Conservation (phyloP, 2,113 vertebrate species). For the Clinocottus analis region DNA sequence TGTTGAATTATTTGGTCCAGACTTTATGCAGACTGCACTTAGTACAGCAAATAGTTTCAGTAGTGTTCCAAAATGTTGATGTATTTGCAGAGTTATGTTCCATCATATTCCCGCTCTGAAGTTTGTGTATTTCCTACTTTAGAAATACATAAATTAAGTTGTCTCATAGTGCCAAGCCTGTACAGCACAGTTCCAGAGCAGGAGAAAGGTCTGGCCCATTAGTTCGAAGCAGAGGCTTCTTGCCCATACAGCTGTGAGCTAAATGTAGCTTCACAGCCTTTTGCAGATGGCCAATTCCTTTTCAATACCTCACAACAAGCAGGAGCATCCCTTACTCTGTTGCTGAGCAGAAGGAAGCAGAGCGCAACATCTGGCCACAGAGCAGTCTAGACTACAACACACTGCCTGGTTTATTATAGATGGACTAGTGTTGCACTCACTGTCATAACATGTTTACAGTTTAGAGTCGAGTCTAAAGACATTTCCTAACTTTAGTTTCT, state of each 20-base stretch:
- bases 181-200: neutral
- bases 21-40: neutral
- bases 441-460: neutral
- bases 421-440: neutral
- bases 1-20: neutral
- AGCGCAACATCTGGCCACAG: slow-evolving; percentile 25
- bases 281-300: neutral
- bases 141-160: neutral
- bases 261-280: neutral
- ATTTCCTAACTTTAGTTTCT: neutral
- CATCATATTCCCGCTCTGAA: neutral
- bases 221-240: neutral
- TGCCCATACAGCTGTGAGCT: neutral
- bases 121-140: neutral
- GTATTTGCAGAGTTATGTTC: neutral
- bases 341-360: slow-evolving; percentile 5
- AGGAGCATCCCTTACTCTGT: neutral
- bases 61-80: neutral
- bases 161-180: neutral
- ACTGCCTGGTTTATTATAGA: neutral
- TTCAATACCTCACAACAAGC: neutral
- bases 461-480: neutral
- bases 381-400: neutral
- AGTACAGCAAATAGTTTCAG: neutral
- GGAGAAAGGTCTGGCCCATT: neutral